A percentile compares a stretch with the other conserved stretches of the same genome.
Evolutionary conservation across 2,797 vertebrate species (phyloP).

Genomic region (Arctocebus calabarensis): DNA sequence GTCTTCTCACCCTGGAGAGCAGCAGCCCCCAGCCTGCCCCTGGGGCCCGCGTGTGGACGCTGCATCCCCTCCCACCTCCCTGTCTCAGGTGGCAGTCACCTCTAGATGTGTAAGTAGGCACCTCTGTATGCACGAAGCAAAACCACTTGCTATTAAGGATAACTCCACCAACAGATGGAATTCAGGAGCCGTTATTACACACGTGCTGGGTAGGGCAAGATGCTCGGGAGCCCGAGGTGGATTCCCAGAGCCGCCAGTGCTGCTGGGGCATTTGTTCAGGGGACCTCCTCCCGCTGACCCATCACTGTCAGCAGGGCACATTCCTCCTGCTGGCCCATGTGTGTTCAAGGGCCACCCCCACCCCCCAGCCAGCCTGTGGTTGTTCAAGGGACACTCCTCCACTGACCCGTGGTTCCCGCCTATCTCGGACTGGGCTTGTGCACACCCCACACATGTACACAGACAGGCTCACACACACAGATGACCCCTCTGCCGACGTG

Average conservation of each 20-base stretch:
- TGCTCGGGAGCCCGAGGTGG: not conserved
- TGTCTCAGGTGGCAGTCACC: not conserved
- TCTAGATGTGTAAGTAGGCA: not conserved
- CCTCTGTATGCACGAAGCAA: not conserved
- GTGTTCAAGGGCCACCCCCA: not conserved
- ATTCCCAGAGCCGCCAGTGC: not conserved
- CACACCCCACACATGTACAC: not conserved
- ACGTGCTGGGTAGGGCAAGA: fast-evolving
- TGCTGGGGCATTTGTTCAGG: not conserved
- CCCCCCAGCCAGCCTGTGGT: not conserved
- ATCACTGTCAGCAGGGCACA: too few species aligned
- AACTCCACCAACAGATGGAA: not conserved
- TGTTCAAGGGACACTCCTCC: not conserved
- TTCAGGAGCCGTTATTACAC: too few species aligned
- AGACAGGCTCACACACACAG: too few species aligned
- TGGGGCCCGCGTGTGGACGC: not conserved
- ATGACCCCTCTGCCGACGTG: too few species aligned
- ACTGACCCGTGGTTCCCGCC: not conserved
- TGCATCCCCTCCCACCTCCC: not conserved
- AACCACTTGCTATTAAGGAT: not conserved
- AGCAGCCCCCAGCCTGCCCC: not conserved
- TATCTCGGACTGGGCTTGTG: not conserved
- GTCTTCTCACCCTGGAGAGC: not conserved
- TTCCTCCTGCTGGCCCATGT: not conserved
- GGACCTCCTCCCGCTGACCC: not conserved